These are phyloP conservation scores for Euura lappo DNA, from an alignment of 1,140 invertebrate genomes.

Conservation along the genomic window DNA sequence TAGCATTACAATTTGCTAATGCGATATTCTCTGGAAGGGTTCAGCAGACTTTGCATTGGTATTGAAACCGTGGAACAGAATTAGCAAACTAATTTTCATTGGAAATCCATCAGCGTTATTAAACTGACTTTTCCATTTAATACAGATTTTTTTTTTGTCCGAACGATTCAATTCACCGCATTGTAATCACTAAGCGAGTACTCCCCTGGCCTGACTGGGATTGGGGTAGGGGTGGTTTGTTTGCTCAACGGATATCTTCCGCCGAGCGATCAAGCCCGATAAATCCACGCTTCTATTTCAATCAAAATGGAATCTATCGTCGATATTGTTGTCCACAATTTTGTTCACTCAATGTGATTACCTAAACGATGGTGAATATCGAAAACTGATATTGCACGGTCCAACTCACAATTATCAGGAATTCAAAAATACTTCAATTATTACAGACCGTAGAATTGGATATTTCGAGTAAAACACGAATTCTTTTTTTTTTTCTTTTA, in stretches of 20 bases:
- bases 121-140: slow-evolving; percentile 26
- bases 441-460: not conserved
- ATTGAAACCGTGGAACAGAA: not conserved
- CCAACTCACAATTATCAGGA: not conserved
- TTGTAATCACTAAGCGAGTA: slow-evolving; percentile 42
- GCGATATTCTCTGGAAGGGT: slow-evolving; percentile 10
- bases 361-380: not conserved
- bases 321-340: not conserved
- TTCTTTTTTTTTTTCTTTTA: not conserved
- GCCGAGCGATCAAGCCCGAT: slow-evolving; percentile 46
- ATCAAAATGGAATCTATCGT: slow-evolving; percentile 41
- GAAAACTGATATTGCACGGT: not conserved
- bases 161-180: slow-evolving; percentile 18
- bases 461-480: not conserved
- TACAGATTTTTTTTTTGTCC: slow-evolving; percentile 22
- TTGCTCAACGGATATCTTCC: slow-evolving; percentile 53
- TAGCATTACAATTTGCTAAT: slow-evolving; percentile 60
- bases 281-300: slow-evolving; percentile 52
- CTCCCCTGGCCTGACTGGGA: slow-evolving; percentile 18
- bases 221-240: slow-evolving; percentile 35
- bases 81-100: slow-evolving; percentile 5
- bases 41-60: not conserved
- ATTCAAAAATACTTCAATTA: too few species aligned
- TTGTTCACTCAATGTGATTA: not conserved
- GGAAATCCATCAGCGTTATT: slow-evolving; percentile 17